phyloP scores from a whole-genome alignment of 2,888 invertebrate genomes.

The Pristionchus exspectatus region DNA sequence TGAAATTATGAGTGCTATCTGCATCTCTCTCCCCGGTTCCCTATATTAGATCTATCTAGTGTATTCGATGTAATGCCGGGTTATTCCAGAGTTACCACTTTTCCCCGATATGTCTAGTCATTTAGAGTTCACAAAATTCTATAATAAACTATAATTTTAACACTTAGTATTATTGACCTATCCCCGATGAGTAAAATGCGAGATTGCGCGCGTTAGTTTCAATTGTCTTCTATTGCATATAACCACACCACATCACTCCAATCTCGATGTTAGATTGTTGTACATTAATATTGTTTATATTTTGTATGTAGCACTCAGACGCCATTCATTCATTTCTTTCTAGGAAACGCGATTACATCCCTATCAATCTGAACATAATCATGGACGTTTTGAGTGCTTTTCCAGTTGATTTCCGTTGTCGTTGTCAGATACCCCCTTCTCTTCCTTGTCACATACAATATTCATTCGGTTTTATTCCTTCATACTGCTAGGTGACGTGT shows the following conservation, averaged over 20 bases:
- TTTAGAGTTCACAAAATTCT: slow-evolving; percentile 5
- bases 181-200: background rate
- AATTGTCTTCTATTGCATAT: background rate
- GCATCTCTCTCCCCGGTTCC: background rate
- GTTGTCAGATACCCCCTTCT: background rate
- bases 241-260: background rate
- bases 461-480: background rate
- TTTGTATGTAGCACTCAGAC: slow-evolving; percentile 25
- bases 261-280: slow-evolving; percentile 7
- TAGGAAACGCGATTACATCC: slow-evolving; percentile 26
- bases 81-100: slow-evolving; percentile 7
- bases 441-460: slow-evolving; percentile 2
- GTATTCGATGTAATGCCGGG: background rate
- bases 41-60: slow-evolving; percentile 4
- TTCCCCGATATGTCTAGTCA: slow-evolving; percentile 21
- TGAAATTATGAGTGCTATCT: background rate
- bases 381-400: slow-evolving; percentile 28
- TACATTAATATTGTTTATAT: slow-evolving; percentile 27
- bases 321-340: slow-evolving; percentile 17
- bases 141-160: background rate
- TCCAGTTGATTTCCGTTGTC: background rate
- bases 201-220: background rate
- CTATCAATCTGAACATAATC: slow-evolving; percentile 24
- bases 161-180: slow-evolving; percentile 14
- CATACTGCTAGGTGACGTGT: slow-evolving; percentile 47